phyloP scores from a whole-genome alignment of 2,888 invertebrate genomes.

The Ophion costatus region DNA sequence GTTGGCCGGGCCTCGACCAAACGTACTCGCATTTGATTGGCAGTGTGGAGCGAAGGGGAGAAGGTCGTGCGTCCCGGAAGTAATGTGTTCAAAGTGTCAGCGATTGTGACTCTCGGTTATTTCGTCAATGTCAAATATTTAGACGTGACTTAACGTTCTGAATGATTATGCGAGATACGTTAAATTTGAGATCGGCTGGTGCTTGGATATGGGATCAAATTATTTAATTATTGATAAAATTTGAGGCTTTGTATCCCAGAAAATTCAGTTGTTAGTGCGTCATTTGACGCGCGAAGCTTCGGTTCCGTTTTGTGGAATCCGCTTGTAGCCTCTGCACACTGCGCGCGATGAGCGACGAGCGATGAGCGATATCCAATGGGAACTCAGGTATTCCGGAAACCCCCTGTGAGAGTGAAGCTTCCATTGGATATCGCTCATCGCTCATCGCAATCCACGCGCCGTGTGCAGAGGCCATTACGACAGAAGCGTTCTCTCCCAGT shows the following conservation, averaged over 20 bases:
- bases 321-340: too few species aligned
- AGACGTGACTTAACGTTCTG: background rate
- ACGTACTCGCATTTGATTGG: background rate
- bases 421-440: too few species aligned
- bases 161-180: background rate
- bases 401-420: too few species aligned
- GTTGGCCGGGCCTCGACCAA: background rate
- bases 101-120: background rate
- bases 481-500: too few species aligned
- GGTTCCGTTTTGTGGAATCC: conserved; percentile 14
- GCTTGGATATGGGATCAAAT: background rate
- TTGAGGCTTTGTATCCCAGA: background rate
- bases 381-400: too few species aligned
- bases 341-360: too few species aligned
- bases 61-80: conserved; percentile 34
- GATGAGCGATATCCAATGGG: too few species aligned
- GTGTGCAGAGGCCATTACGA: too few species aligned
- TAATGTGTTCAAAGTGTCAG: background rate
- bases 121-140: background rate
- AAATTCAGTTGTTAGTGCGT: background rate
- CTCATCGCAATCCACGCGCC: too few species aligned
- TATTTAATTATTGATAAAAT: background rate
- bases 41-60: background rate
- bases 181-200: too few species aligned
- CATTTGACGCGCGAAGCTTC: conserved; percentile 13